Evolutionary conservation across 2,797 vertebrate genomes (phyloP).

Genomic region (Sebastes kiyomatsui): DNA sequence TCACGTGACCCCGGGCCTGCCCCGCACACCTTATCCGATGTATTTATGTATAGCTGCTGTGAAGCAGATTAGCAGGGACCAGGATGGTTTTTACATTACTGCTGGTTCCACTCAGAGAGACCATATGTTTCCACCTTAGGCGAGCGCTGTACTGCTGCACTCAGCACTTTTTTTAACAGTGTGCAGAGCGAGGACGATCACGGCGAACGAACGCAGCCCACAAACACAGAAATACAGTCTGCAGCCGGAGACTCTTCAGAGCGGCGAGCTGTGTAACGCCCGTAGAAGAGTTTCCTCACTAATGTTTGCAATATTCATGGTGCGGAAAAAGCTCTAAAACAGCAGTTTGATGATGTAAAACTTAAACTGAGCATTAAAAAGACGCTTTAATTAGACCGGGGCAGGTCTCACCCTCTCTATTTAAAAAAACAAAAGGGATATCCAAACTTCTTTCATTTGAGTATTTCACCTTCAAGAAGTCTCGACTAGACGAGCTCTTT

Average conservation of each 20-base stretch:
- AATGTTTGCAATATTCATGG: constrained; percentile 32
- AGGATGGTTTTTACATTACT: constrained; percentile 71
- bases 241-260: constrained; percentile 21
- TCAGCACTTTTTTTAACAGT: constrained; percentile 71
- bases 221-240: constrained; percentile 45
- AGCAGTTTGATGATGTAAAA: constrained; percentile 4
- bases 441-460: constrained; percentile 1
- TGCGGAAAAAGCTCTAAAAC: constrained; percentile 29
- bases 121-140: constrained; percentile 80
- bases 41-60: constrained; percentile 55
- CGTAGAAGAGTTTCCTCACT: constrained; percentile 11
- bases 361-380: constrained; percentile 9
- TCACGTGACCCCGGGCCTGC: constrained; percentile 6
- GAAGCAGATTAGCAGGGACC: constrained; percentile 62
- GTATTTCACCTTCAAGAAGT: constrained; percentile 34
- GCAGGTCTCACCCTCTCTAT: not conserved
- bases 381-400: not conserved
- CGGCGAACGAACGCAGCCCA: constrained; percentile 41
- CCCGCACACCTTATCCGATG: constrained; percentile 42
- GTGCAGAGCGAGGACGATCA: constrained; percentile 51
- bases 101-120: constrained; percentile 74
- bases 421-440: not conserved
- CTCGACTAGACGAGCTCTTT: not conserved
- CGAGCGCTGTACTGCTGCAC: constrained; percentile 59
- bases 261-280: not conserved